Evolutionary conservation across 2,113 vertebrate genomes (phyloP), one percentile per base, ranked within the genome.

Genomic region (Baryphthengus martii): DNA sequence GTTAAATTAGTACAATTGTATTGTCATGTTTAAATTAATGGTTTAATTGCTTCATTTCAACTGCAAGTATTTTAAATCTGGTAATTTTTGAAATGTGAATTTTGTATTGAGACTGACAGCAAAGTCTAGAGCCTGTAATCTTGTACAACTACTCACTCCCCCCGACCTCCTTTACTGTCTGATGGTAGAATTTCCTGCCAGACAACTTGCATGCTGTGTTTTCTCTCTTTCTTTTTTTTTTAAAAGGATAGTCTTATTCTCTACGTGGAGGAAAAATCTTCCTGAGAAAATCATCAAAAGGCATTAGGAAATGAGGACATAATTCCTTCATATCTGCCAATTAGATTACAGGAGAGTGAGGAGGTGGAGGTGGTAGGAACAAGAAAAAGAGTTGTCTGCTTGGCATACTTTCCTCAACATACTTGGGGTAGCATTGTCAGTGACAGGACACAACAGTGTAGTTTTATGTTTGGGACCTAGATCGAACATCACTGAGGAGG

Each of bases 271-370:
- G 58, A 94, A 80, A 11, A 76, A 66, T 76, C 49, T 82, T 73
- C 20, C 71, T 89, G 84, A 96, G 66, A 94, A 96, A 88, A 61
- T 72, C 0, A 92, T 85, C 62, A 89, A 75, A 95, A 85, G 19
- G 29, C 40, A 18, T 37, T 52, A 87, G 74, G 77, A 96, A 92
- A 81, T 75, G 52, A 95, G 58, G 39, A 71, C 47, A 85, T 79
- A 2, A 75, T 47, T 65, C 44, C 25, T 45, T 78, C 24, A 89
- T n/a, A 71, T 82, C 77, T 89, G 78, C 62, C 67, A 85, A 50
- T 52, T 59, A 66, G 61, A 84, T 25, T 77, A 25, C 1, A 3
- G 9, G 6, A 2, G 2, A 0, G 1, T 3, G 10, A 13, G 13
- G 17, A 33, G 5, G 26, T 16, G 50, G 50, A 26, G 50, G 50